A percentile compares a stretch with the other conserved stretches of the same genome.
These are phyloP conservation scores for Diabrotica virgifera DNA, from an alignment of 1,140 invertebrate genomes.

Conservation along the genomic window DNA sequence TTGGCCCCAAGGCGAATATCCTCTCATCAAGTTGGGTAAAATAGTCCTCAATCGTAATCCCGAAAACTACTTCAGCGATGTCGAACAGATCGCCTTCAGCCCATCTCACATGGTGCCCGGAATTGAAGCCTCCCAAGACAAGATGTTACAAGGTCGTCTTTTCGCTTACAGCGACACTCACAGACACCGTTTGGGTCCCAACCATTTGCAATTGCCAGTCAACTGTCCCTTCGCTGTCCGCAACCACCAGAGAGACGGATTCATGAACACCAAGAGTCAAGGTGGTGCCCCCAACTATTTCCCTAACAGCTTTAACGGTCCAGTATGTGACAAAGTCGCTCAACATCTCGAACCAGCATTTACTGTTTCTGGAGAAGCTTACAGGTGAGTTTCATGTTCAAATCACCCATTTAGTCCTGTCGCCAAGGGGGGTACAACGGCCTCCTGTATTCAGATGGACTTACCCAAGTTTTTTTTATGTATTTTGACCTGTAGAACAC, in stretches of 20 bases:
- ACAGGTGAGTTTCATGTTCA: slow-evolving; percentile 50
- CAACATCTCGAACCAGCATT: slow-evolving; percentile 55
- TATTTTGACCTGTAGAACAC: too few species aligned
- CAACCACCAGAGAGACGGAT: slow-evolving; percentile 83
- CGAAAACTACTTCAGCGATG: slow-evolving; percentile 80
- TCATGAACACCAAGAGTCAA: slow-evolving; percentile 59
- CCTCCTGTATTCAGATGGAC: too few species aligned
- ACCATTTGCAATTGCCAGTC: slow-evolving; percentile 83
- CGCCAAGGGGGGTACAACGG: too few species aligned
- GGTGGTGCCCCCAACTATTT: slow-evolving; percentile 81
- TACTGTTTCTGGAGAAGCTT: slow-evolving; percentile 58
- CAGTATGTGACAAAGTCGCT: slow-evolving; percentile 54
- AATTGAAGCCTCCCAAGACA: slow-evolving; percentile 82
- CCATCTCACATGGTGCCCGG: slow-evolving; percentile 85
- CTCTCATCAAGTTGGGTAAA: slow-evolving; percentile 81
- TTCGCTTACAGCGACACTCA: slow-evolving; percentile 89
- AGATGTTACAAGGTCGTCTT: slow-evolving; percentile 83
- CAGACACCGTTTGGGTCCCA: slow-evolving; percentile 81
- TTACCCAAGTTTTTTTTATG: too few species aligned
- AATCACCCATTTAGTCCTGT: too few species aligned
- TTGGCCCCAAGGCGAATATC: slow-evolving; percentile 78
- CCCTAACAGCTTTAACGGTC: slow-evolving; percentile 84
- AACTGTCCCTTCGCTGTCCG: slow-evolving; percentile 74
- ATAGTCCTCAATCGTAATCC: slow-evolving; percentile 79
- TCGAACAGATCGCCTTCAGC: slow-evolving; percentile 87